phyloP scores from a whole-genome alignment of 2,113 vertebrate species.

The Elephas maximus region DNA sequence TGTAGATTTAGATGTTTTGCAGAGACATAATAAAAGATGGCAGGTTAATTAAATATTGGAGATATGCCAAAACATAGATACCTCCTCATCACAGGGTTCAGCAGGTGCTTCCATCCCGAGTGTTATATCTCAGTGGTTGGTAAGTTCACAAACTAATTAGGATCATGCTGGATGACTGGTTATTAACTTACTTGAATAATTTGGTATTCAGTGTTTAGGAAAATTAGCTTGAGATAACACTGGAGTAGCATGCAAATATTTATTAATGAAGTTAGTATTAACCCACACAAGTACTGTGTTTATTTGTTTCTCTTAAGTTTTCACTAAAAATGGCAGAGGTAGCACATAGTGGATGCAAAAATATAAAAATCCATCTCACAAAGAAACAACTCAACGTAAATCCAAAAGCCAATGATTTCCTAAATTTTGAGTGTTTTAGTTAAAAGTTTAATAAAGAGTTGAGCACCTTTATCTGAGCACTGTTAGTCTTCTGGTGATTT shows the following conservation, averaged over 20 bases:
- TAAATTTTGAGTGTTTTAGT: background rate
- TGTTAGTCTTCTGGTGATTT: background rate
- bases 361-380: background rate
- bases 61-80: conserved; percentile 69
- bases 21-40: conserved; percentile 82
- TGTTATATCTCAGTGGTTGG: conserved; percentile 75
- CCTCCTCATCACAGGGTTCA: conserved; percentile 67
- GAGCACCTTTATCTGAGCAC: background rate
- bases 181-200: conserved; percentile 65
- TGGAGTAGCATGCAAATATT: conserved; percentile 70
- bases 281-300: background rate
- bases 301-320: conserved; percentile 40
- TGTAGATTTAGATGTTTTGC: conserved; percentile 71
- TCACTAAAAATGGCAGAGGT: background rate
- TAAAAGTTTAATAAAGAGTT: background rate
- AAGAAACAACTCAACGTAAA: background rate
- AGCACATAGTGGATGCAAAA: background rate
- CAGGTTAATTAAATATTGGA: conserved; percentile 86
- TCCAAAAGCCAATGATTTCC: background rate
- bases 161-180: conserved; percentile 68
- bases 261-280: conserved; percentile 59
- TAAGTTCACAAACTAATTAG: conserved; percentile 84
- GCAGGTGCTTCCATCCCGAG: conserved; percentile 66
- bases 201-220: conserved; percentile 41
- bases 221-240: conserved; percentile 63